These are phyloP conservation scores for Turritopsis rubra DNA, from an alignment of 30 jellyfish, hydroid and myxozoan species.

Conservation along the genomic window DNA sequence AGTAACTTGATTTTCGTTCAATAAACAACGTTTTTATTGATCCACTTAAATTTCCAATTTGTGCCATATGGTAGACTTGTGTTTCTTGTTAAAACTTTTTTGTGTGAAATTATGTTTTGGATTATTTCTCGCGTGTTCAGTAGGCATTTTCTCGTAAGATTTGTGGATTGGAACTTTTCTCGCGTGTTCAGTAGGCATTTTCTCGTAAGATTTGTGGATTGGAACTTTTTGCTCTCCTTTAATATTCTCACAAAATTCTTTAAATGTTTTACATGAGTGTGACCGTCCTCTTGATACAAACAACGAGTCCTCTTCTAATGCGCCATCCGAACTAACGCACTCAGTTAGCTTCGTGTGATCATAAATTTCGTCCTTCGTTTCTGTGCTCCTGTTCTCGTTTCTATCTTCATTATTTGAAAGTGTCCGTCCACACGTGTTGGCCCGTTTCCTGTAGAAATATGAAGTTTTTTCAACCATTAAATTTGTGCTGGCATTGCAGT, in stretches of 20 bases:
- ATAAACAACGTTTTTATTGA: no score
- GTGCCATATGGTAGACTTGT: no score
- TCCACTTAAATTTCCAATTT: no score
- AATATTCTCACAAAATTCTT: not conserved
- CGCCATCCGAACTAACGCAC: not conserved
- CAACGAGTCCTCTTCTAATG: not conserved
- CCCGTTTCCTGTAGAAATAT: not conserved
- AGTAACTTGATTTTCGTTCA: no score
- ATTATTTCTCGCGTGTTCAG: not conserved
- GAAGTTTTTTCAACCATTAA: not conserved
- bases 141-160: not conserved
- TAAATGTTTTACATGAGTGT: not conserved
- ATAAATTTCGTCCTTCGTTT: no score
- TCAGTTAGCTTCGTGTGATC: no score
- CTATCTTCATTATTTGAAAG: not conserved
- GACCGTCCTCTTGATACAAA: not conserved
- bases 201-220: not conserved
- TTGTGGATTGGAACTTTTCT: not conserved
- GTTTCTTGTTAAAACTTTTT: no score
- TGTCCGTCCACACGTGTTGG: not conserved
- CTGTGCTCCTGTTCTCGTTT: not conserved
- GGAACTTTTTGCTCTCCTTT: not conserved
- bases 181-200: not conserved
- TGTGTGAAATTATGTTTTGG: no score
- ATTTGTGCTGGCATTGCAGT: not conserved